Evolutionary conservation across 2,113 vertebrate genomes (phyloP).

Genomic region (Laticauda laticaudata): DNA sequence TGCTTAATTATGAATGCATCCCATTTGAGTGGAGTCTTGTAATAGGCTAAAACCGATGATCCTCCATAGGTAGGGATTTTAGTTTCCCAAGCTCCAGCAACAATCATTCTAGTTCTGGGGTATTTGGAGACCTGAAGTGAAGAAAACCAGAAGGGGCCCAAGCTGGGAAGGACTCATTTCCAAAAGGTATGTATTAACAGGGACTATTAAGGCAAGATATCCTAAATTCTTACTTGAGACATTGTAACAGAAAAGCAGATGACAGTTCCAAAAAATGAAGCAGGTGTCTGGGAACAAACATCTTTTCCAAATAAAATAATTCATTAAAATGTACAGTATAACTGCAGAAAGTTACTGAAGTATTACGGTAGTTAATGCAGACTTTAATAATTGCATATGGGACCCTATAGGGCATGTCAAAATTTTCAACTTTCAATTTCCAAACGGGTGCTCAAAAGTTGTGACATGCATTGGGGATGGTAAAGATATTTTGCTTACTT

Average conservation of each 20-base stretch:
- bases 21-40: neutral
- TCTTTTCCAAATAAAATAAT: neutral
- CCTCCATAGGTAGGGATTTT: neutral
- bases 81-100: neutral
- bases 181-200: neutral
- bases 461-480: too few species aligned
- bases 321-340: neutral
- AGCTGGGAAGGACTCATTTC: neutral
- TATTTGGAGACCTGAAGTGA: neutral
- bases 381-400: neutral
- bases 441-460: too few species aligned
- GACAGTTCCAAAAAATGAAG: neutral
- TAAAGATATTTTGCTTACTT: too few species aligned
- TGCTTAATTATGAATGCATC: neutral
- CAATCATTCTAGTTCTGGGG: neutral
- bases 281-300: neutral
- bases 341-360: neutral
- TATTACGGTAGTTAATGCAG: neutral
- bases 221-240: neutral
- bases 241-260: neutral
- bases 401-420: too few species aligned
- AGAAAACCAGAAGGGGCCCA: neutral
- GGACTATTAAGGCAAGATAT: neutral
- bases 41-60: neutral
- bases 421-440: too few species aligned